Evolutionary conservation across 2,797 vertebrate species (phyloP), one percentile per base, ranked within the genome.

Genomic region (Craterocephalus amniculus): DNA sequence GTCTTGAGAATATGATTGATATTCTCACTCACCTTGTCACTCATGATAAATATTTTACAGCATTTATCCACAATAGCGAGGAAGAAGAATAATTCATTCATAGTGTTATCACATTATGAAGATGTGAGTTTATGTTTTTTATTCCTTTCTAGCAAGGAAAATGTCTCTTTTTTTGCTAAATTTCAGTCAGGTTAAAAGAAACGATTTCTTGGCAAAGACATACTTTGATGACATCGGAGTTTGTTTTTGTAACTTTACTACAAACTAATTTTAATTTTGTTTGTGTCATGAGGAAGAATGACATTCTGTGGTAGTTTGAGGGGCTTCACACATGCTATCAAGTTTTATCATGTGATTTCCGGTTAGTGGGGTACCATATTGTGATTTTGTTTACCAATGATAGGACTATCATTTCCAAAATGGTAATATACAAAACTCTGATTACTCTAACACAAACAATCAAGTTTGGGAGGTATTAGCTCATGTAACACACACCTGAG

Each of bases 401-500:
- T 83, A 68, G 75, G 67, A 81, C 90, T 80, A 85, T 91, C 87
- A 88, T 91, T 92, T 90, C 83, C 83, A 81, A 84, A 90, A 86
- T 76, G 80, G 61, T 87, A 88, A 90, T 91, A 88, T 84, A 83
- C 77, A 81, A 87, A 90, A 90, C 71, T 90, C 76, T 90, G 90
- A 93, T 92, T 91, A 91, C 83, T 89, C 79, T 26, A 72, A 88
- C 86, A 87, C 87, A 91, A 93, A 93, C 91, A 94, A 94, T 94
- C 90, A 91, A 73, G 89, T 92, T 91, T 93, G 84, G 87, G 83
- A 82, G 86, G 92, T 92, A 94, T 93, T 93, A 93, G 90, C 86
- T 86, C 67, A 76, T 76, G 87, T 80, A 90, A 82, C 70, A 75
- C 85, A 89, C 93, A 95, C 94, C 94, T 95, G 94, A 94, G 94